A percentile compares a stretch with the other conserved stretches of the same genome.
Conservation (phyloP, 2,797 vertebrate genomes). For the Lepus townsendii region DNA sequence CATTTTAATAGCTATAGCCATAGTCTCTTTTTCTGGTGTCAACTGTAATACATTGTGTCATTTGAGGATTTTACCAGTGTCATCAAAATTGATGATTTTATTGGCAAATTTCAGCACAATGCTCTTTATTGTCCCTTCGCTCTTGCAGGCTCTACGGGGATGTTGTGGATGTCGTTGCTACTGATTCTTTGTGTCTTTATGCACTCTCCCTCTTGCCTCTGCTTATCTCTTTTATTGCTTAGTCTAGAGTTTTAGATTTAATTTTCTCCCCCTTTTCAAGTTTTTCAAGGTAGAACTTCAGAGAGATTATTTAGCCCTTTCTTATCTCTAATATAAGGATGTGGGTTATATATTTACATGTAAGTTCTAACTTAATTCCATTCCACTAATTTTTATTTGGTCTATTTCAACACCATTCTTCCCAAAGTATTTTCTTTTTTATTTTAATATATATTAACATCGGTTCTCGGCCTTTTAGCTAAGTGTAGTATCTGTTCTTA, state of each 20-base stretch:
- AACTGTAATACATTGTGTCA: not conserved
- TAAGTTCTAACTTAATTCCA: not conserved
- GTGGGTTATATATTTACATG: not conserved
- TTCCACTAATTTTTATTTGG: not conserved
- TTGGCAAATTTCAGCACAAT: not conserved
- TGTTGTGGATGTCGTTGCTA: not conserved
- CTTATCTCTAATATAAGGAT: not conserved
- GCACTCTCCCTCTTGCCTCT: not conserved
- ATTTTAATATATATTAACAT: too few species aligned
- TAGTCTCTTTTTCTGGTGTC: conserved; percentile 3
- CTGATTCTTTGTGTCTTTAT: not conserved
- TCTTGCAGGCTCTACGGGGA: not conserved
- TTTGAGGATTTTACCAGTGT: not conserved
- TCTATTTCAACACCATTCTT: not conserved
- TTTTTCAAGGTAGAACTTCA: not conserved
- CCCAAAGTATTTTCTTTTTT: not conserved
- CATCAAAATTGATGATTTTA: not conserved
- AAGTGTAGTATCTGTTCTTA: too few species aligned
- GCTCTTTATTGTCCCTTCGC: not conserved
- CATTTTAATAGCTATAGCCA: not conserved
- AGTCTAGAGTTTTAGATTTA: not conserved
- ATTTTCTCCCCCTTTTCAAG: not conserved
- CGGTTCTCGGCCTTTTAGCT: too few species aligned
- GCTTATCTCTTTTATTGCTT: not conserved
- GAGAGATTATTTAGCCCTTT: not conserved